phyloP scores from a whole-genome alignment of 2,888 invertebrate species.

The Tetragnatha montana region DNA sequence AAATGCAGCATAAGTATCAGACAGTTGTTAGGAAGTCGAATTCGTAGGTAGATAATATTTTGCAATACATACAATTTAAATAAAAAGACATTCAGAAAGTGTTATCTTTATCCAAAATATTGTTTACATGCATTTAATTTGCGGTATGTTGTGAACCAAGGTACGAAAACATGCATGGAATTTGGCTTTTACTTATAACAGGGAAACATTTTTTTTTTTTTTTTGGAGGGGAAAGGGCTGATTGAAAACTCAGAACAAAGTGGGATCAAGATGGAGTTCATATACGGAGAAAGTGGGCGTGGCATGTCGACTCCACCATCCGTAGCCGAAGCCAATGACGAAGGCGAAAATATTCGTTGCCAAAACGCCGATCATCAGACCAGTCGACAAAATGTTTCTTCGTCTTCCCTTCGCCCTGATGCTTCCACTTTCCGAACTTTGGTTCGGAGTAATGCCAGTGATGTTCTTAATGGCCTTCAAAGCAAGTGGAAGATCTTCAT shows the following conservation, averaged over 20 bases:
- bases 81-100: too few relatives aligned
- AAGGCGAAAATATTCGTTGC: conserved; percentile 38
- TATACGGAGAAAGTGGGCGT: conserved; percentile 20
- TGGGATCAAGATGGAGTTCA: conserved; percentile 41
- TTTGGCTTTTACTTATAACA: too few relatives aligned
- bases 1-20: too few relatives aligned
- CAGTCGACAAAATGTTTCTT: background rate
- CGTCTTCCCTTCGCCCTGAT: background rate
- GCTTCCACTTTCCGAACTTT: background rate
- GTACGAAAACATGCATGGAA: too few relatives aligned
- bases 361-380: conserved; percentile 15
- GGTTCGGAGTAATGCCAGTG: background rate
- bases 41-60: too few relatives aligned
- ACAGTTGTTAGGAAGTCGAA: too few relatives aligned
- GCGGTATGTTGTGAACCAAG: too few relatives aligned
- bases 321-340: conserved; percentile 21
- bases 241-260: background rate
- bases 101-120: too few relatives aligned
- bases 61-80: too few relatives aligned
- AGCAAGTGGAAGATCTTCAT: too few relatives aligned
- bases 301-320: conserved; percentile 35
- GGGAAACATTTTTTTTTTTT: too few relatives aligned
- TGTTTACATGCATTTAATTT: too few relatives aligned
- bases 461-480: background rate
- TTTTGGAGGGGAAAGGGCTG: background rate